Evolutionary conservation across 2,888 invertebrate species (phyloP).

Genomic region (Hoplodrina ambigua): DNA sequence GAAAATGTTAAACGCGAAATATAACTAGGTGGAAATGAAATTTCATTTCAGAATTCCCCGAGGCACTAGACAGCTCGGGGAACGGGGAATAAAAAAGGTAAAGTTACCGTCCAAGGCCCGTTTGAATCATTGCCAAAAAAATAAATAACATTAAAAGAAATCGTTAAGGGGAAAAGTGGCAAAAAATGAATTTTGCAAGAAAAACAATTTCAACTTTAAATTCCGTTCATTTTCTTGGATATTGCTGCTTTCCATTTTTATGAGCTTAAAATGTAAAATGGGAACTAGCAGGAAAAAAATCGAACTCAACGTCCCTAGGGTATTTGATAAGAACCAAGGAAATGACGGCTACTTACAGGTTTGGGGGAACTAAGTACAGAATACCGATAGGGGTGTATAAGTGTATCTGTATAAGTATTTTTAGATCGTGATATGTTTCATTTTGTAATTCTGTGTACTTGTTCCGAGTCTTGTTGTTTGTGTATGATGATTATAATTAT

Average conservation of each 20-base stretch:
- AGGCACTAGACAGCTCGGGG: not conserved
- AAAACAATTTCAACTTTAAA: constrained; percentile 50
- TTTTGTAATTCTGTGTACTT: no score
- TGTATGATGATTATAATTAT: no score
- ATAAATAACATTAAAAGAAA: constrained; percentile 14
- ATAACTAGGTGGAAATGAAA: constrained; percentile 12
- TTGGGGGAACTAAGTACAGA: not conserved
- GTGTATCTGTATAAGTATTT: not conserved
- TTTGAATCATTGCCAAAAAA: constrained; percentile 35
- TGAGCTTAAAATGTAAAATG: constrained; percentile 45
- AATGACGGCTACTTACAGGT: constrained; percentile 8
- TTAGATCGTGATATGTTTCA: not conserved
- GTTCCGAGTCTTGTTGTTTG: no score
- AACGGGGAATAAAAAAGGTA: constrained; percentile 12
- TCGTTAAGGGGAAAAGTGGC: constrained; percentile 7
- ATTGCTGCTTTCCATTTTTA: constrained; percentile 49
- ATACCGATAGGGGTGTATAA: not conserved
- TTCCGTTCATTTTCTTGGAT: constrained; percentile 35
- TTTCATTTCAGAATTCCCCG: constrained; percentile 14
- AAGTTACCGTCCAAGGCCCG: not conserved
- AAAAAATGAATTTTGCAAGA: constrained; percentile 38
- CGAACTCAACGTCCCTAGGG: not conserved
- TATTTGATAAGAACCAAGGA: constrained; percentile 5
- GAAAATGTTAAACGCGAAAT: constrained; percentile 14
- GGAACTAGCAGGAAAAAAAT: constrained; percentile 23